Evolutionary conservation across 2,113 vertebrate species (phyloP), one percentile per base, ranked within the genome.

Genomic region (Naja naja): DNA sequence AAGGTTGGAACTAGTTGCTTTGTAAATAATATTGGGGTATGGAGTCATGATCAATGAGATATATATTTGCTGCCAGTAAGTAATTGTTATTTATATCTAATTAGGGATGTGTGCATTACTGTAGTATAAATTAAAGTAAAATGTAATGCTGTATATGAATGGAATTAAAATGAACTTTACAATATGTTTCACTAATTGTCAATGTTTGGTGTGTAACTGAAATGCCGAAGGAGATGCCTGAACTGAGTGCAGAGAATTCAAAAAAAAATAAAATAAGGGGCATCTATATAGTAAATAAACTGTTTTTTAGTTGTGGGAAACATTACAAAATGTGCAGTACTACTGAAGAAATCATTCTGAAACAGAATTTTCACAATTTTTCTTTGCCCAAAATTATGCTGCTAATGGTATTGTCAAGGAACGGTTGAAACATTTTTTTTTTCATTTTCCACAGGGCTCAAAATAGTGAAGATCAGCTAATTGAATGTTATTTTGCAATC

Each of bases 401-500:
- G 85, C 85, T 87, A 49, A 49, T 49, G 22, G 85, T 45, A 25
- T 25, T 25, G 43, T 49, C 0, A 25, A 86, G 12, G 30, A 45
- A 54, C 30, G 10, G 34, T 34, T 3, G 88, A 91, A 55, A 0
- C 1, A 14, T 0, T 0, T 14, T 20, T 87, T 16, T 85, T 10
- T 12, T 47, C 86, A 23, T 22, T 91, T 93, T 92, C n/a, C 47
- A 58, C 93, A 94, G 0, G 0, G 4, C 23, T 85, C 34, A 69
- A 89, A 85, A 12, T 96, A 39, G 89, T 95, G 69, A 52, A 94
- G 49, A 94, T 90, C 89, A 49, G 90, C 5, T 52, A 95, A 22
- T 93, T 94, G 54, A 88, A 95, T 91, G 94, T 87, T 74, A 93
- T 97, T 39, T 95, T 96, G 55, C 52, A 30, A 93, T 85, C 74